Evolutionary conservation across 2,113 vertebrate species (phyloP).

Genomic region (Stictonetta naevosa): DNA sequence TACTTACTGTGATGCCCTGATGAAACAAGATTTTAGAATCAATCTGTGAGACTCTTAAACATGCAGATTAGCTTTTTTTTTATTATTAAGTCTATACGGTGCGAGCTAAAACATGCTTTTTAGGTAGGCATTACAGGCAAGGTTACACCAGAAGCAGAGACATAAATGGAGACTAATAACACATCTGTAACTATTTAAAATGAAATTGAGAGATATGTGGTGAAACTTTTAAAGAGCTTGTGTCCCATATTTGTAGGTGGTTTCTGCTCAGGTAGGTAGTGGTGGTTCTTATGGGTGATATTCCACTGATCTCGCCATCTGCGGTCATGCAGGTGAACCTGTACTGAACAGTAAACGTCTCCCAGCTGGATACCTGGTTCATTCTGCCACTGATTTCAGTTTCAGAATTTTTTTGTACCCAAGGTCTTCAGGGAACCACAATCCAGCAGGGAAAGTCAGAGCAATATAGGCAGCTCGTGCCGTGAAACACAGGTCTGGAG

Average conservation of each 20-base stretch:
- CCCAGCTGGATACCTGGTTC: neutral
- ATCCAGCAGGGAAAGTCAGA: neutral
- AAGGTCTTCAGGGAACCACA: neutral
- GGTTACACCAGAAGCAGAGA: neutral
- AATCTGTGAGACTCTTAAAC: neutral
- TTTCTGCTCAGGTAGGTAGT: neutral
- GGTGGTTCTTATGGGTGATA: neutral
- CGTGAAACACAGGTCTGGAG: accelerated
- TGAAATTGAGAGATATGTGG: neutral
- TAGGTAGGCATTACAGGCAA: neutral
- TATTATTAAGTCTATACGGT: neutral
- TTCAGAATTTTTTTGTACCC: accelerated
- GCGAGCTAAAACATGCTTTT: too few relatives aligned
- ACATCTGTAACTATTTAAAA: neutral
- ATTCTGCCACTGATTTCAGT: accelerated
- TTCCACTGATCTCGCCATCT: neutral
- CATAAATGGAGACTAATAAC: neutral
- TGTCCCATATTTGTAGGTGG: accelerated
- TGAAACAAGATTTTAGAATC: neutral
- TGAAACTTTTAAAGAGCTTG: neutral
- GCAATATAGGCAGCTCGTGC: accelerated
- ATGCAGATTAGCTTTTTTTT: neutral
- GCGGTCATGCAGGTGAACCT: neutral
- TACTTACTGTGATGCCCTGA: neutral
- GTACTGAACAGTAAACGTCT: neutral